phyloP scores from a whole-genome alignment of 2,888 invertebrate genomes.

The Vesta saturnalis region DNA sequence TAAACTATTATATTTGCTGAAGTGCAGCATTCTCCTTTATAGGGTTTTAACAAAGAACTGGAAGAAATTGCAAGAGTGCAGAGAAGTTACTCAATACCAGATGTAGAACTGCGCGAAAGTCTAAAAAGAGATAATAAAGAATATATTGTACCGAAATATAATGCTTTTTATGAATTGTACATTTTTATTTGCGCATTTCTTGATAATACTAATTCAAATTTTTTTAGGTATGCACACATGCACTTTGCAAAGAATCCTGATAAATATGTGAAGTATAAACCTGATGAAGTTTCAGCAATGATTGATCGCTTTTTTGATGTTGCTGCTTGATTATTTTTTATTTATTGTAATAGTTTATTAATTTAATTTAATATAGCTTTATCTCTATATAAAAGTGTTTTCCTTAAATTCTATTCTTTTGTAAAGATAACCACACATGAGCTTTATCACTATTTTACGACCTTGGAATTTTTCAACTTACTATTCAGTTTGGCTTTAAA shows the following conservation, averaged over 20 bases:
- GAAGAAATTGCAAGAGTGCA: constrained; percentile 89
- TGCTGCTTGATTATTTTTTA: constrained; percentile 68
- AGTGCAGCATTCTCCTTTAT: constrained; percentile 17
- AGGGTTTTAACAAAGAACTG: constrained; percentile 96
- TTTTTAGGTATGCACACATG: constrained; percentile 71
- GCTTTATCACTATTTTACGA: too few species aligned
- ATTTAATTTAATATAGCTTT: too few species aligned
- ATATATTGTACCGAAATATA: constrained; percentile 86
- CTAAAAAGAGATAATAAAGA: constrained; percentile 92
- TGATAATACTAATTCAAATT: not conserved
- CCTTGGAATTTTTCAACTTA: too few species aligned
- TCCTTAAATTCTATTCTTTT: too few species aligned
- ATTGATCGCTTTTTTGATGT: constrained; percentile 95
- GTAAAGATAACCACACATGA: too few species aligned
- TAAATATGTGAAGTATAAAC: constrained; percentile 92
- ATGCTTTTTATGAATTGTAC: constrained; percentile 79
- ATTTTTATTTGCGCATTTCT: constrained; percentile 43
- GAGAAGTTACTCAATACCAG: constrained; percentile 92
- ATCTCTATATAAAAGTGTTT: too few species aligned
- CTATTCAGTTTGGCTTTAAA: too few species aligned
- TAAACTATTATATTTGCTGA: not conserved
- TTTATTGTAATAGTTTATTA: too few species aligned
- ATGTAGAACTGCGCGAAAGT: constrained; percentile 86
- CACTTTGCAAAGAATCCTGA: constrained; percentile 93
- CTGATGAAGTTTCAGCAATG: constrained; percentile 83